Conservation (phyloP, 2,797 vertebrate species). For the Pygocentrus nattereri region DNA sequence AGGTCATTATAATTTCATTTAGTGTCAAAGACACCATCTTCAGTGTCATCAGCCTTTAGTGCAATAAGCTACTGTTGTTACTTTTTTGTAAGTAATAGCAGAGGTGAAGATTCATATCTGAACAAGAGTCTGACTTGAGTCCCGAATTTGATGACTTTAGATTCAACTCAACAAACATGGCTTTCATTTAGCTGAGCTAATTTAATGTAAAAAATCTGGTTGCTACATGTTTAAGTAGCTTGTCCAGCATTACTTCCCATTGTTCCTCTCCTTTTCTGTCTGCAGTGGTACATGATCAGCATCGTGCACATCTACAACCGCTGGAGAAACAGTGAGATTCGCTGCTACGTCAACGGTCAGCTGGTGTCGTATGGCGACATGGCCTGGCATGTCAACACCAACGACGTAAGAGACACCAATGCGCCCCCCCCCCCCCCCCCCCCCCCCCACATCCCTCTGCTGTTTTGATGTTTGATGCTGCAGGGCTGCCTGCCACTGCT, state of each 20-base stretch:
- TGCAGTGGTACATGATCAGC: conserved; percentile 99
- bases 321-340: conserved; percentile 98
- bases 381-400: conserved; percentile 99
- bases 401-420: conserved; percentile 86
- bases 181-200: too few species aligned
- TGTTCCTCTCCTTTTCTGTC: not conserved
- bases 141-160: too few species aligned
- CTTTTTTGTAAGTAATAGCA: too few species aligned
- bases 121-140: too few species aligned
- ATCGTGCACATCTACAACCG: conserved; percentile 98
- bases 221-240: accelerated
- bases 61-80: too few species aligned
- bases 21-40: too few species aligned
- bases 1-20: too few species aligned
- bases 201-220: too few species aligned
- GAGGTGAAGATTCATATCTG: too few species aligned
- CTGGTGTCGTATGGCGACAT: conserved; percentile 98
- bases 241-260: not conserved
- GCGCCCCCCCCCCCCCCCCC: not conserved
- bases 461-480: not conserved
- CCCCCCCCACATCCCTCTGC: not conserved
- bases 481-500: conserved; percentile 7
- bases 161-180: too few species aligned
- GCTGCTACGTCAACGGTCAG: conserved; percentile 98
- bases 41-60: too few species aligned